phyloP scores from a whole-genome alignment of 2,888 invertebrate genomes.

The Drosophila acutilabella region DNA sequence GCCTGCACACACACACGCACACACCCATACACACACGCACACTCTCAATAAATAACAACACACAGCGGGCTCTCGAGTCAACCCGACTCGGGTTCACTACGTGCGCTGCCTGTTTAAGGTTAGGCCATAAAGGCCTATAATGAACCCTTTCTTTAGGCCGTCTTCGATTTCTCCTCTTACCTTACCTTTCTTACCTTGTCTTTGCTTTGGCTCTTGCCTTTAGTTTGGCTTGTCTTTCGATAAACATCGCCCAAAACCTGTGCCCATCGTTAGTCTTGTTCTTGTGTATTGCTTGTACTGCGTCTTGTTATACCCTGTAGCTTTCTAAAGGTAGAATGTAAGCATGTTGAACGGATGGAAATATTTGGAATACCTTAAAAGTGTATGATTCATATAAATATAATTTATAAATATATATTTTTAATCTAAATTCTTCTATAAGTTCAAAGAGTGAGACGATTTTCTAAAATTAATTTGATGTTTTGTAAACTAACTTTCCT shows the following conservation, averaged over 20 bases:
- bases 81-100: conserved; percentile 44
- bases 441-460: no score
- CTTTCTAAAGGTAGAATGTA: background rate
- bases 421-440: no score
- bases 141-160: conserved; percentile 68
- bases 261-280: conserved; percentile 67
- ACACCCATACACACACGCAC: conserved; percentile 30
- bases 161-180: conserved; percentile 10
- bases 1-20: conserved; percentile 34
- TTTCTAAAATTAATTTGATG: no score
- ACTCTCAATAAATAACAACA: conserved; percentile 68
- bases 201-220: background rate
- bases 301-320: conserved; percentile 21
- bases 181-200: conserved; percentile 4
- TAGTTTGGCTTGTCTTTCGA: conserved; percentile 38
- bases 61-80: conserved; percentile 54
- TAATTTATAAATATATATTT: no score
- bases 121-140: conserved; percentile 63
- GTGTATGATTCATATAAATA: no score
- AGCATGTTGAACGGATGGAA: background rate
- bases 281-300: conserved; percentile 15
- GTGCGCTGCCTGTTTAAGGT: conserved; percentile 58
- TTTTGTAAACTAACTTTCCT: no score
- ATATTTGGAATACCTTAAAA: background rate
- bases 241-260: conserved; percentile 62